Evolutionary conservation across 2,888 invertebrate species (phyloP), one percentile per base, ranked within the genome.

Genomic region (Mechanitis messenoides): DNA sequence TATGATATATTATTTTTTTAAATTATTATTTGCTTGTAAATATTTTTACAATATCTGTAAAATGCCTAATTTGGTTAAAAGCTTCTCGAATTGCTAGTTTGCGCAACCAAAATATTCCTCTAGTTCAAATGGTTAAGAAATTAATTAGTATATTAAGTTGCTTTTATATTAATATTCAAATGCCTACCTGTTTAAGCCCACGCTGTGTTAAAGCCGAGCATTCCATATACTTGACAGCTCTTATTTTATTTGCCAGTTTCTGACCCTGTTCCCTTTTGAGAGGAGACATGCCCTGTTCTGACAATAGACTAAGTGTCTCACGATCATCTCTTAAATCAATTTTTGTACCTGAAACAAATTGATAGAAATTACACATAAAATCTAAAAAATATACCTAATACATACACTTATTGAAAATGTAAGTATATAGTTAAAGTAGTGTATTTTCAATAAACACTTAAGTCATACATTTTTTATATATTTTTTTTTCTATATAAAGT

Each of bases 161-260:
- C 20, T 20, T 1, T 20, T 20, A 20, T 28, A 50, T 7, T n/a
- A 28, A 50, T 7, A 57, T 53, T 35, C 11, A 67, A 73, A 71
- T 74, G 92, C 93, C 92, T 97, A 92, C 92, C 92, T 97, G 97
- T 89, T 98, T 98, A 62, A 99, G 93, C 68, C 99, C 99, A 79
- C 98, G 94, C 87, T 99, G 99, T 74, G 99, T 99, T 71, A 99
- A 92, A 65, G 99, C 99, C 60, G 99, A 99, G 90, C 99, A 99
- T 91, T 99, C 99, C 95, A 99, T 96, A 84, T 99, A 99, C 92
- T 98, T 98, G 62, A 98, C 97, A 71, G 99, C 99, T 84, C 98
- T 93, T 80, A 99, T 96, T 94, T 98, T 99, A 84, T 98, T 98
- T 53, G 99, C 98, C 91, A 99, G 91, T 87, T 99, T 98, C 84